A percentile compares a stretch with the other conserved stretches of the same genome.
phyloP scores from a whole-genome alignment of 2,113 vertebrate species.

The Crotalus tigris region DNA sequence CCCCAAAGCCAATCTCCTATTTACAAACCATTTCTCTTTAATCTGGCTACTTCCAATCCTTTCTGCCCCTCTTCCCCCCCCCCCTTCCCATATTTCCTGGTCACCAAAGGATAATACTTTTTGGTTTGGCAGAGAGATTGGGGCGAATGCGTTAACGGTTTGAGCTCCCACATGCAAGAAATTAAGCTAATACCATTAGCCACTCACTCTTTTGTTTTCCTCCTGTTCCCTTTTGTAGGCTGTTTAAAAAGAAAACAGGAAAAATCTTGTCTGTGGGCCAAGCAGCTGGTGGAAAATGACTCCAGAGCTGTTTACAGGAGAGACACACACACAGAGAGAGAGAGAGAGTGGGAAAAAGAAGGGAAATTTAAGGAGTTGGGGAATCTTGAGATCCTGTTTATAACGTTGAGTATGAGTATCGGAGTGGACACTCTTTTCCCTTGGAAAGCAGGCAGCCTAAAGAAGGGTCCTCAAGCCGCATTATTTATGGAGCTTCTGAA shows the following conservation, averaged over 20 bases:
- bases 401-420: not conserved
- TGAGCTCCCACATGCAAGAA: not conserved
- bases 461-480: not conserved
- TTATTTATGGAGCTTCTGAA: not conserved
- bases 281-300: not conserved
- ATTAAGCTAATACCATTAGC: not conserved
- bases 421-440: not conserved
- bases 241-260: not conserved
- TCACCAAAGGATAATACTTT: not conserved
- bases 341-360: too few species aligned
- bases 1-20: not conserved
- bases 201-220: not conserved
- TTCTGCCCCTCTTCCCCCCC: too few species aligned
- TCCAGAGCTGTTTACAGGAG: not conserved
- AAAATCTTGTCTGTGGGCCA: too few species aligned
- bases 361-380: not conserved
- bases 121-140: not conserved
- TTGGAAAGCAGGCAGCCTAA: not conserved
- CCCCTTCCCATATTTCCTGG: not conserved
- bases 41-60: not conserved
- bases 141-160: not conserved
- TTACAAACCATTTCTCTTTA: not conserved
- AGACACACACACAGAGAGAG: too few species aligned
- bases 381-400: not conserved
- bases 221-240: not conserved